A percentile compares a stretch with the other conserved stretches of the same genome.
Conservation (phyloP, 2,888 invertebrate species). For the Myathropa florea region DNA sequence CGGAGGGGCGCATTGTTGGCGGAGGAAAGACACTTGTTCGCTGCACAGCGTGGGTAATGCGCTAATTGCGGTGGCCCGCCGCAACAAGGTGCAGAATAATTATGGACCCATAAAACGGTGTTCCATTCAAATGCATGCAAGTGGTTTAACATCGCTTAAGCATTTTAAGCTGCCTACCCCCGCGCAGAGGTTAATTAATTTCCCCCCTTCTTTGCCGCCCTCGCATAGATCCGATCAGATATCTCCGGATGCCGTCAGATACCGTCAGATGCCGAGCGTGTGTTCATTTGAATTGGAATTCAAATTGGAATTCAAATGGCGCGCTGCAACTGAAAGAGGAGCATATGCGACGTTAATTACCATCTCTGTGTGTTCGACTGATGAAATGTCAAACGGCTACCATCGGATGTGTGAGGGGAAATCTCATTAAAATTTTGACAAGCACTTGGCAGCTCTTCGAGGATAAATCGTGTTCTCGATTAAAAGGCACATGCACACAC, state of each 20-base stretch:
- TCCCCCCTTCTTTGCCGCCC: not conserved
- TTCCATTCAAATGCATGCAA: conserved; percentile 55
- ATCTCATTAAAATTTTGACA: conserved; percentile 70
- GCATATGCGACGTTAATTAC: conserved; percentile 67
- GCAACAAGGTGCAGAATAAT: conserved; percentile 25
- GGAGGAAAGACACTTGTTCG: not conserved
- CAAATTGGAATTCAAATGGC: conserved; percentile 24
- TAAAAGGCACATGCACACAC: conserved; percentile 37
- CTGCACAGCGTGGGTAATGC: conserved; percentile 60
- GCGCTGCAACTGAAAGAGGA: conserved; percentile 47
- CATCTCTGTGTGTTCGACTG: conserved; percentile 1
- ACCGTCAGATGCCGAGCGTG: conserved; percentile 11
- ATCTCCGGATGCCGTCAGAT: not conserved
- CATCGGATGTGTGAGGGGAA: conserved; percentile 6
- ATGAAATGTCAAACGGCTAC: conserved; percentile 64
- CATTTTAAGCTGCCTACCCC: conserved; percentile 57
- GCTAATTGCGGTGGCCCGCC: conserved; percentile 55
- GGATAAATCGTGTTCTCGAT: conserved; percentile 65
- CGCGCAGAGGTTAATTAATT: conserved; percentile 52
- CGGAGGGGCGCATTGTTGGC: not conserved
- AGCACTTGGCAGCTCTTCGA: conserved; percentile 62
- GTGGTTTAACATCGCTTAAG: conserved; percentile 58
- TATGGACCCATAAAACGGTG: conserved; percentile 61
- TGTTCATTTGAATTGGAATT: conserved; percentile 56
- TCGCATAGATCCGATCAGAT: not conserved